Conservation (phyloP, 92 coral and sea anemone genomes). For the Anthopleura xanthogrammica region DNA sequence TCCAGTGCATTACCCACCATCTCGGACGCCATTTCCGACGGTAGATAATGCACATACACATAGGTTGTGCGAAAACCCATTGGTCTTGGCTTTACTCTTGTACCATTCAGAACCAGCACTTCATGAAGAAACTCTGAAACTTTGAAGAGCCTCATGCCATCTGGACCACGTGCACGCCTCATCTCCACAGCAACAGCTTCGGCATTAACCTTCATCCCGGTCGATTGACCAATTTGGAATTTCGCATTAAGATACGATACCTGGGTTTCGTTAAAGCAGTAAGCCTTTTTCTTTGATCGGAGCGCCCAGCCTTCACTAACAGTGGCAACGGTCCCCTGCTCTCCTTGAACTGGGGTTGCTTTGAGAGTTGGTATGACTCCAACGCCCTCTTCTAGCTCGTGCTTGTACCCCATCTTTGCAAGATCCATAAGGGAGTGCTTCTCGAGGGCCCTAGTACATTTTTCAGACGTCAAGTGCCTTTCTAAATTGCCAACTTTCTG, state of each 20-base stretch:
- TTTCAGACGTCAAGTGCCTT: conserved; percentile 40
- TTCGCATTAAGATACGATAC: conserved; percentile 21
- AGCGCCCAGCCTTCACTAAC: conserved; percentile 41
- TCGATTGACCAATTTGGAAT: conserved; percentile 22
- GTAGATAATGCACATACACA: too few relatives aligned
- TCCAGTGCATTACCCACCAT: too few relatives aligned
- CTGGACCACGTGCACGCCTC: conserved; percentile 28
- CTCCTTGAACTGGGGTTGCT: conserved; percentile 16
- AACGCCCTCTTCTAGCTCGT: conserved; percentile 37
- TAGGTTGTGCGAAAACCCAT: too few relatives aligned
- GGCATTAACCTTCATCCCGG: conserved; percentile 8
- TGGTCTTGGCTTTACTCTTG: too few relatives aligned
- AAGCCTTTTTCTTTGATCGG: conserved; percentile 26
- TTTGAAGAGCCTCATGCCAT: conserved; percentile 24
- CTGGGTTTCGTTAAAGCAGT: conserved; percentile 23
- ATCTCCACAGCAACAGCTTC: conserved; percentile 30
- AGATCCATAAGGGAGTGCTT: conserved; percentile 44
- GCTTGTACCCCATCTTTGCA: conserved; percentile 42
- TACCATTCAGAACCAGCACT: too few relatives aligned
- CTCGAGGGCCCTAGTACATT: conserved; percentile 34
- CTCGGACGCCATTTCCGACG: too few relatives aligned
- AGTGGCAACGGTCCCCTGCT: conserved; percentile 15
- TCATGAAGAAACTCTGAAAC: conserved; percentile 1
- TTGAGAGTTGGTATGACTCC: conserved; percentile 29
- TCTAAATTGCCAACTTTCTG: conserved; percentile 35